Evolutionary conservation across 2,797 vertebrate genomes (phyloP), one percentile per base, ranked within the genome.

Genomic region (Melanotaenia pygmaea): DNA sequence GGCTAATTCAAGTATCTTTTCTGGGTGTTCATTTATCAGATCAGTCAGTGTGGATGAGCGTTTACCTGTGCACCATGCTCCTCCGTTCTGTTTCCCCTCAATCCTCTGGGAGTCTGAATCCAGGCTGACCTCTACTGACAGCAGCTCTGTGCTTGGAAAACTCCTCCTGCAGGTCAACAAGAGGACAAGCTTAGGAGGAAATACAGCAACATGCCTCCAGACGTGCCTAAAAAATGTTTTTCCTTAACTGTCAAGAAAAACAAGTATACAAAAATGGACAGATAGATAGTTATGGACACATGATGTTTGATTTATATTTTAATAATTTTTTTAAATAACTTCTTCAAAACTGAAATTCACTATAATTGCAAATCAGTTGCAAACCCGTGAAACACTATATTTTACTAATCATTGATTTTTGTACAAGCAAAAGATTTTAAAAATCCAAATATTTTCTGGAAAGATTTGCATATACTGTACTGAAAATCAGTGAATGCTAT

Each of bases 81-180:
- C 95, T 56, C 96, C 95, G 0, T 98, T 98, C 16, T 94, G 96
- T 82, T 97, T 98, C 74, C 92, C 92, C 38, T 96, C 95, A 10
- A 83, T 88, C 84, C 92, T 94, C 87, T 96, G 96, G 58, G 95
- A 96, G 86, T 97, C 96, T 0, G 96, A 97, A 85, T 96, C 96
- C 86, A 98, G 91, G 82, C 95, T 97, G 91, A 97, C 92, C 82
- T 97, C 97, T n/a, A 95, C 94, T 0, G 96, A 98, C 72, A 98
- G 95, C 67, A 97, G 95, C 83, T 98, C 97, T 9, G 96, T 94
- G 91, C 97, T 98, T 76, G 96, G 92, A 73, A 97, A 98, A 88
- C 97, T 99, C 90, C 97, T 95, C 91, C 97, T 98, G 64, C 61
- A 74, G 66, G 57, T 57, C 68, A 61, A 72, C 30, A 78, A 6